Conservation (phyloP, 1,140 invertebrate species). For the Drosophila grimshawi region DNA sequence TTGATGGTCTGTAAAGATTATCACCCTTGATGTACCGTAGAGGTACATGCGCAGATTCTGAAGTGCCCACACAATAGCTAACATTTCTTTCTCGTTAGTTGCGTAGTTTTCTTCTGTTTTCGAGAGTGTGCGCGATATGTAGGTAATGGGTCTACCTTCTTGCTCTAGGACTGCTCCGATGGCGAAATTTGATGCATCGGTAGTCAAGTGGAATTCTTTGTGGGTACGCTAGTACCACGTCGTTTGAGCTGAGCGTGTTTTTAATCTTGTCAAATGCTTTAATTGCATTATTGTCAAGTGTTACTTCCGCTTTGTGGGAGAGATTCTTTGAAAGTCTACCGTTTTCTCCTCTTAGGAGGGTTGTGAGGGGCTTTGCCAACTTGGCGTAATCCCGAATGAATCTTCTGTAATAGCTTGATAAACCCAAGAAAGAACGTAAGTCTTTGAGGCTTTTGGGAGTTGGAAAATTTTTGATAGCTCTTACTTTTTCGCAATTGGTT, state of each 20-base stretch:
- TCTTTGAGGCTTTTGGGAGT: not conserved
- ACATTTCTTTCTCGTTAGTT: not conserved
- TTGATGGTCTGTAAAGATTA: not conserved
- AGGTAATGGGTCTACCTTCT: not conserved
- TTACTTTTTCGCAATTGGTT: not conserved
- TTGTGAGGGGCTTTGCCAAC: not conserved
- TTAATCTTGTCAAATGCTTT: constrained; percentile 4
- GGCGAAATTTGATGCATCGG: constrained; percentile 6
- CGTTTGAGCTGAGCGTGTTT: not conserved
- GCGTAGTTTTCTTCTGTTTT: constrained; percentile 1
- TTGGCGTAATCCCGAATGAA: constrained; percentile 2
- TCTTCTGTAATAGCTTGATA: not conserved
- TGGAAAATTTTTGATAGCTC: not conserved
- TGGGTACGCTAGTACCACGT: not conserved
- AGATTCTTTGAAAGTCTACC: not conserved
- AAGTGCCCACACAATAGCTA: not conserved
- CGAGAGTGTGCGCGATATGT: not conserved
- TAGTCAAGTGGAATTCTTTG: constrained; percentile 9
- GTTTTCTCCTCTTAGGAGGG: too few relatives aligned
- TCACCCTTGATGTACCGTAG: not conserved
- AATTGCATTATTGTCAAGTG: not conserved
- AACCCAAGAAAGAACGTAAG: not conserved
- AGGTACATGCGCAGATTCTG: not conserved
- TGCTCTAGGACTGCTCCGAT: constrained; percentile 2
- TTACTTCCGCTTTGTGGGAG: not conserved